Conservation (phyloP, 1,140 invertebrate genomes). For the Lepidurus apus region DNA sequence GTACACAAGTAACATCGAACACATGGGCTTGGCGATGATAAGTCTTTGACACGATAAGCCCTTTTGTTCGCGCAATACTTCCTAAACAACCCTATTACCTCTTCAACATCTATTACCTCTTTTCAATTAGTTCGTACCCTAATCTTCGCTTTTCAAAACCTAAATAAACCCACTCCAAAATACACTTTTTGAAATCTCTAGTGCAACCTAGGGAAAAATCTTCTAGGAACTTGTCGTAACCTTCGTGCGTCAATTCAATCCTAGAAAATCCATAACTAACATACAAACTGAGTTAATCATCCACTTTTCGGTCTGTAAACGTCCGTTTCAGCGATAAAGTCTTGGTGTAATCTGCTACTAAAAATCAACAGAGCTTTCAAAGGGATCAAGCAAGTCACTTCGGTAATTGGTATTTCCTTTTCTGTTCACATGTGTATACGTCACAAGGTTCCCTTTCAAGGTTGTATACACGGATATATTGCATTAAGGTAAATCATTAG, state of each 20-base stretch:
- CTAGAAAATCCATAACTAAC: neutral
- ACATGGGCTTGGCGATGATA: neutral
- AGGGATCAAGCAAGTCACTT: neutral
- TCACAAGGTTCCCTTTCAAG: neutral
- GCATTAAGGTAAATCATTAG: neutral
- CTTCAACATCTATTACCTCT: neutral
- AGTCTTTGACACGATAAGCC: neutral
- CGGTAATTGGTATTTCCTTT: neutral
- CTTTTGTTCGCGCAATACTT: neutral
- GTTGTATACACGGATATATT: neutral
- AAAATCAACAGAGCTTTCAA: neutral
- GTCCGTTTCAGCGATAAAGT: neutral
- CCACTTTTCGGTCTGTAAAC: neutral
- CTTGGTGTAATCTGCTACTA: neutral
- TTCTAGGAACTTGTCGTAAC: neutral
- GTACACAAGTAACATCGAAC: neutral
- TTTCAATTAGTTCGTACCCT: neutral
- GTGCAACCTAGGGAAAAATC: neutral
- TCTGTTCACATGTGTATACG: neutral
- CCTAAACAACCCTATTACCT: neutral
- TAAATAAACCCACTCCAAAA: too few species aligned
- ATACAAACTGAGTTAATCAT: neutral
- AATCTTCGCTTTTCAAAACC: too few species aligned
- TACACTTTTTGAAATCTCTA: too few species aligned
- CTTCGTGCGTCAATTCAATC: neutral